Conservation (phyloP, 2,888 invertebrate species). For the Chouioia cunea region DNA sequence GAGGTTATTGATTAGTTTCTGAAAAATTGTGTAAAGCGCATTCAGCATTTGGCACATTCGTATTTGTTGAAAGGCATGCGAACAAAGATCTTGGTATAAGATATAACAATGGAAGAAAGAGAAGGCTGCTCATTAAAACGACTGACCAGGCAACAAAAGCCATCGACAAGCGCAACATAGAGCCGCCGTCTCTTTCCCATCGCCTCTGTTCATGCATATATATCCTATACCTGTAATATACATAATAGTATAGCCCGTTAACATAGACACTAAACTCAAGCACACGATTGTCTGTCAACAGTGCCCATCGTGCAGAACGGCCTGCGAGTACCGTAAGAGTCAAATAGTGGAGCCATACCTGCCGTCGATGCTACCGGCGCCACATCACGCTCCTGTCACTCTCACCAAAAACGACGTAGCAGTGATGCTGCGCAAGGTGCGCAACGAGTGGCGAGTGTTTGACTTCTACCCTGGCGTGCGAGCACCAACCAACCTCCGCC, state of each 20-base stretch:
- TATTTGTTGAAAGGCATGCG: too few relatives aligned
- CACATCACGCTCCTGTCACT: slow-evolving; percentile 58
- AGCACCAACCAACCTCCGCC: slow-evolving; percentile 53
- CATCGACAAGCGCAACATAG: neutral
- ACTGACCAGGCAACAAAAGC: slow-evolving; percentile 14
- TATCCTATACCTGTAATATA: neutral
- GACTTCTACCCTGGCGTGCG: slow-evolving; percentile 59
- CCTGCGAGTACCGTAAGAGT: slow-evolving; percentile 59
- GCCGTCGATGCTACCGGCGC: slow-evolving; percentile 63
- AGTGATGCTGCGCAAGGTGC: slow-evolving; percentile 57
- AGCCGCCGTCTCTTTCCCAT: neutral
- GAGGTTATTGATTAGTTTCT: too few relatives aligned
- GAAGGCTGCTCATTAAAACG: slow-evolving; percentile 16
- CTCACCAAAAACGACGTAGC: slow-evolving; percentile 62
- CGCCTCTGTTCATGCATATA: neutral
- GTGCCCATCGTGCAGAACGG: slow-evolving; percentile 63
- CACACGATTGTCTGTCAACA: slow-evolving; percentile 47
- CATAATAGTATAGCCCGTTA: too few relatives aligned
- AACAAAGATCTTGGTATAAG: too few relatives aligned
- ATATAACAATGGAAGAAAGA: neutral
- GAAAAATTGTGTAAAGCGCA: too few relatives aligned
- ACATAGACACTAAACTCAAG: neutral
- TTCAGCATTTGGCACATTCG: too few relatives aligned
- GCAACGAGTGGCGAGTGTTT: slow-evolving; percentile 58
- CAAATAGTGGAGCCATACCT: slow-evolving; percentile 61